These are phyloP conservation scores for Esox masquinongy DNA, from an alignment of 2,797 vertebrate genomes.

Conservation along the genomic window DNA sequence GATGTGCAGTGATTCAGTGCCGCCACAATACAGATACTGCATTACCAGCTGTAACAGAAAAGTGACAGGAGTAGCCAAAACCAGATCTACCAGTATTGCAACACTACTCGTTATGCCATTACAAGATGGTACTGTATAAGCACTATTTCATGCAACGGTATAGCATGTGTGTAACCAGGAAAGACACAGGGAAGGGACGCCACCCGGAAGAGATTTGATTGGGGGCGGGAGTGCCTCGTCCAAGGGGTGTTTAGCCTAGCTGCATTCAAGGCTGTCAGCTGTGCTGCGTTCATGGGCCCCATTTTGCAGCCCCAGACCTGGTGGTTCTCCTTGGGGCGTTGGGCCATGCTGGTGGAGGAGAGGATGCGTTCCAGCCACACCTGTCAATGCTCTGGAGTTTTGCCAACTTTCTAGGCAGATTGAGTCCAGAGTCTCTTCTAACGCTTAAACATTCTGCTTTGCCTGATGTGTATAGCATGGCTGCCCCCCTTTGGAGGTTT, in stretches of 20 bases:
- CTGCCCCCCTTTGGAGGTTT: background rate
- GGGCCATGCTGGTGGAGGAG: too few relatives aligned
- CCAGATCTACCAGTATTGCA: background rate
- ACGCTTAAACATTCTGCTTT: too few relatives aligned
- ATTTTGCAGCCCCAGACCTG: too few relatives aligned
- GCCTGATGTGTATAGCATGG: background rate
- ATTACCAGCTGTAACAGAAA: constrained; percentile 90
- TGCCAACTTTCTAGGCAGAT: background rate
- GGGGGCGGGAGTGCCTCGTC: too few relatives aligned
- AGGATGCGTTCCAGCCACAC: too few relatives aligned
- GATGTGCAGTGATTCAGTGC: constrained; percentile 94
- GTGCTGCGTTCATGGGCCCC: too few relatives aligned
- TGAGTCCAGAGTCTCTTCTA: background rate
- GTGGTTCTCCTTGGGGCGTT: background rate
- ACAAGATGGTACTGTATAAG: background rate
- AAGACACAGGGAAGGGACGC: background rate
- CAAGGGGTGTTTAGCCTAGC: too few relatives aligned
- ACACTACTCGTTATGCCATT: background rate
- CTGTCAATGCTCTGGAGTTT: background rate
- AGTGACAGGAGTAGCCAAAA: background rate
- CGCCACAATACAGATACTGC: constrained; percentile 97
- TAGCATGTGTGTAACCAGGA: background rate
- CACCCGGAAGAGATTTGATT: too few relatives aligned
- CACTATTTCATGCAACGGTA: background rate
- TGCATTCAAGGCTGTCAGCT: too few relatives aligned